phyloP scores from a whole-genome alignment of 2,113 vertebrate genomes.

The Cyprinodon variegatus region DNA sequence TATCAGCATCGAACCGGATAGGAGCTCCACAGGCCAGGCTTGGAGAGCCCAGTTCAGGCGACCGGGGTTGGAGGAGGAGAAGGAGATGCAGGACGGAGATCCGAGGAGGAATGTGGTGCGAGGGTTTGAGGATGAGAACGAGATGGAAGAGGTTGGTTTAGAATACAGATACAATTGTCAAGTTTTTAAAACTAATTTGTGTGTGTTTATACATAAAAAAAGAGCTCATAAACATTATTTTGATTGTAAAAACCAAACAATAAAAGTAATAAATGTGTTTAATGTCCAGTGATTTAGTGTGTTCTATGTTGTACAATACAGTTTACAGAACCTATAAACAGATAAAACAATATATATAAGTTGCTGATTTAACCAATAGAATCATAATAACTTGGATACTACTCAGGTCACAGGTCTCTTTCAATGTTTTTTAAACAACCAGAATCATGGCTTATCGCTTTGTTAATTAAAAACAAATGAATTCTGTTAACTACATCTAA shows the following conservation, averaged over 20 bases:
- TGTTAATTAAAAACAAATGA: background rate
- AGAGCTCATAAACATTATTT: background rate
- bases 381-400: background rate
- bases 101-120: slow-evolving; percentile 13
- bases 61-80: slow-evolving; percentile 28
- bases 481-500: background rate
- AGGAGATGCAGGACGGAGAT: background rate
- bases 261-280: background rate
- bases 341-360: background rate
- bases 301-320: background rate
- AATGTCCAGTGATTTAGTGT: background rate
- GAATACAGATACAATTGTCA: background rate
- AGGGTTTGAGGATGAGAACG: slow-evolving; percentile 74
- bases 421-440: background rate
- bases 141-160: slow-evolving; percentile 65
- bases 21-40: slow-evolving; percentile 1
- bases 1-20: slow-evolving; percentile 73
- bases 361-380: background rate
- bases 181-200: background rate
- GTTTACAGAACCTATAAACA: background rate
- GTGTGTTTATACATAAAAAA: background rate
- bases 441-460: background rate
- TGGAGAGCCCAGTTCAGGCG: background rate
- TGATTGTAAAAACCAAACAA: background rate
- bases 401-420: background rate